phyloP scores from a whole-genome alignment of 92 coral and sea anemone species.

The Paramuricea clavata region DNA sequence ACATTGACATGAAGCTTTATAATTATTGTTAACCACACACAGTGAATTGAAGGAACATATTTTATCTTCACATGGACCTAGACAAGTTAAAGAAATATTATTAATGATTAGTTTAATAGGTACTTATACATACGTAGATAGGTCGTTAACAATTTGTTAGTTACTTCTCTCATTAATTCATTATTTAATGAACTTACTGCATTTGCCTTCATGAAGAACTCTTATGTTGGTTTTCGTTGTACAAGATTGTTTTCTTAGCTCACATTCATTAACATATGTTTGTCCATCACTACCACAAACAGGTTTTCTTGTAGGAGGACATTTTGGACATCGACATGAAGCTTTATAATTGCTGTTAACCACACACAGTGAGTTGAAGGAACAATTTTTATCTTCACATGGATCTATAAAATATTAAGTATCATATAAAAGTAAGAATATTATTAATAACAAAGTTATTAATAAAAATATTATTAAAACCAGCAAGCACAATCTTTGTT shows the following conservation, averaged over 20 bases:
- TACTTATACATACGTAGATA: too few species aligned
- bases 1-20: conserved; percentile 75
- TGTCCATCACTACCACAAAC: conserved; percentile 67
- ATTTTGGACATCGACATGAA: conserved; percentile 71
- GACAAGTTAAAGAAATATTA: neutral
- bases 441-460: too few species aligned
- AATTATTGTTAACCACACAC: conserved; percentile 62
- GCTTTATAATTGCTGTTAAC: conserved; percentile 61
- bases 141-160: too few species aligned
- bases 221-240: conserved; percentile 53
- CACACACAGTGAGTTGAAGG: conserved; percentile 66
- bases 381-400: conserved; percentile 75
- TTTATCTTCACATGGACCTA: conserved; percentile 77
- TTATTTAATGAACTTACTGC: conserved; percentile 75
- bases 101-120: neutral
- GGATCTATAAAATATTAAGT: conserved; percentile 59
- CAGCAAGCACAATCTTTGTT: too few species aligned
- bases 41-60: conserved; percentile 69
- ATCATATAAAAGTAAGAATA: too few species aligned
- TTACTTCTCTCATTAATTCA: too few species aligned
- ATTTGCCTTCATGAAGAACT: conserved; percentile 72
- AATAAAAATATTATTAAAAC: conserved; percentile 38
- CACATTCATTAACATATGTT: conserved; percentile 28
- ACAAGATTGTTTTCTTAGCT: conserved; percentile 70
- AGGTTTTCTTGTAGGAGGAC: conserved; percentile 2